Percentiles rank a stretch among this genome's conserved stretches.
These are phyloP conservation scores for Prionace glauca DNA, from an alignment of 2,797 vertebrate genomes.

Conservation along the genomic window DNA sequence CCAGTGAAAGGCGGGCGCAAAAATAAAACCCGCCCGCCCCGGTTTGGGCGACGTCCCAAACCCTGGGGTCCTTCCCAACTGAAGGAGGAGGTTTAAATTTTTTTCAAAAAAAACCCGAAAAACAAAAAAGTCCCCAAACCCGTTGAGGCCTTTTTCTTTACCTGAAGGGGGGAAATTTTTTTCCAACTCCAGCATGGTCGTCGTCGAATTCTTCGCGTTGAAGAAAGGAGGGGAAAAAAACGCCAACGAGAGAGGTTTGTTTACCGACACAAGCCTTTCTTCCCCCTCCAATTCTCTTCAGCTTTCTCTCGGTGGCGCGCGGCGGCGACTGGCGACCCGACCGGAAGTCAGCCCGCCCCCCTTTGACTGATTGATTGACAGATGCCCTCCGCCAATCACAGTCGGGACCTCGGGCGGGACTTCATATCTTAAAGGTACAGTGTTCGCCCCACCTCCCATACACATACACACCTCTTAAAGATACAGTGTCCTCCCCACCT, in stretches of 20 bases:
- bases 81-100: no score
- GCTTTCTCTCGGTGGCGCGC: background rate
- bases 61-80: no score
- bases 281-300: background rate
- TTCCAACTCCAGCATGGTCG: background rate
- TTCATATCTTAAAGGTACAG: background rate
- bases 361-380: background rate
- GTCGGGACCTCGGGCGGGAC: background rate
- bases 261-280: background rate
- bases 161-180: background rate
- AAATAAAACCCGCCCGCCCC: background rate
- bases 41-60: background rate
- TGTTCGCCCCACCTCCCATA: no score
- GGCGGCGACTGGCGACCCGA: background rate
- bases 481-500: no score
- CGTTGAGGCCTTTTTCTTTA: conserved; percentile 1
- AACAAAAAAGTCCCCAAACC: background rate
- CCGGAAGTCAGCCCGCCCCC: background rate
- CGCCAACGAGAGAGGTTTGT: background rate
- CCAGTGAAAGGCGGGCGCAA: background rate
- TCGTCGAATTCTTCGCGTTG: background rate
- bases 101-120: no score
- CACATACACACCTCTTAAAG: no score
- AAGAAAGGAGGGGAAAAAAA: background rate
- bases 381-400: background rate